Evolutionary conservation across 2,113 vertebrate species (phyloP).

Genomic region (Semnopithecus entellus): DNA sequence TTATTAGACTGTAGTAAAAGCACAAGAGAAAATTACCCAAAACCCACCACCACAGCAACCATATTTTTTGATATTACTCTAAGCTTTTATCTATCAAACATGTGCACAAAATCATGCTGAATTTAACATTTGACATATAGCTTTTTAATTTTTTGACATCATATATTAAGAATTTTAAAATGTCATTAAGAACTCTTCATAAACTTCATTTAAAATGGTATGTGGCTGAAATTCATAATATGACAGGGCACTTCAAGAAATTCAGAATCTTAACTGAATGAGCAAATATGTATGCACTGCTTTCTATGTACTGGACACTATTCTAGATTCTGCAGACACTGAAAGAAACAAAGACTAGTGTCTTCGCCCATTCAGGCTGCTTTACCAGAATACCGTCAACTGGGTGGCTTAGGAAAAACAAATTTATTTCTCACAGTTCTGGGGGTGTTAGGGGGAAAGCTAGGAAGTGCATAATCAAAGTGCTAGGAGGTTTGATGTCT

Average conservation of each 20-base stretch:
- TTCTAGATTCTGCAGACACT: neutral
- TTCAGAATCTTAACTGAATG: neutral
- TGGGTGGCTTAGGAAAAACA: neutral
- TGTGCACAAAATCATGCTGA: neutral
- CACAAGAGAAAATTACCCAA: neutral
- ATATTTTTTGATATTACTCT: neutral
- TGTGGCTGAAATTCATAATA: neutral
- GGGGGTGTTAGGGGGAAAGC: neutral
- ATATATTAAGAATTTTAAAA: neutral
- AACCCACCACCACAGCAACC: neutral
- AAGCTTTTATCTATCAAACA: neutral
- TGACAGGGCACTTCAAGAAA: neutral
- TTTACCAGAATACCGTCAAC: neutral
- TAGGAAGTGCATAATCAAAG: neutral
- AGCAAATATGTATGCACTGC: neutral
- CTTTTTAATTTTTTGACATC: neutral
- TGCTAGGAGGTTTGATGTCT: neutral
- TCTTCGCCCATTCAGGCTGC: neutral
- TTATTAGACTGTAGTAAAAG: neutral
- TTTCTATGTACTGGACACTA: neutral
- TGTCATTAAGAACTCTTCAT: neutral
- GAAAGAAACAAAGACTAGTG: neutral
- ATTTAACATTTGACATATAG: neutral
- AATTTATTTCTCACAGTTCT: neutral
- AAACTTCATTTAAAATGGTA: neutral